Evolutionary conservation across 2,888 invertebrate genomes (phyloP).

Genomic region (Platycnemis pennipes): DNA sequence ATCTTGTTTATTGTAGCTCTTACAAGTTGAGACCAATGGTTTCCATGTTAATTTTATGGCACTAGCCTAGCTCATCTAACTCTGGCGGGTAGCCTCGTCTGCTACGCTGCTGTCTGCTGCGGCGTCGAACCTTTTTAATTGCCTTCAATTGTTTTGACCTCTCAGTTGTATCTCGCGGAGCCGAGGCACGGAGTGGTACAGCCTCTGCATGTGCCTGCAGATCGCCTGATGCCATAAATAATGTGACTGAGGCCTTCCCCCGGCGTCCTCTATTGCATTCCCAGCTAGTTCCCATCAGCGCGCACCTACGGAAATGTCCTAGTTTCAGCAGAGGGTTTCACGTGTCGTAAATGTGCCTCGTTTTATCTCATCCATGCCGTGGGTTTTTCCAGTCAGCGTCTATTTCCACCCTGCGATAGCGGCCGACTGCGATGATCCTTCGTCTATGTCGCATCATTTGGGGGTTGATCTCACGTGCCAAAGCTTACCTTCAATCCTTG

Average conservation of each 20-base stretch:
- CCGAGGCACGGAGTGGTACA: not conserved
- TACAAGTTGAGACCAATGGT: not conserved
- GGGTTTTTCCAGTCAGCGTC: no score
- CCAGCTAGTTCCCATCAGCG: not conserved
- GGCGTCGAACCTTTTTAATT: not conserved
- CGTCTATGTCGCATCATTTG: no score
- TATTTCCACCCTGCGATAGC: no score
- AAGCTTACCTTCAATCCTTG: no score
- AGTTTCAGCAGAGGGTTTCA: not conserved
- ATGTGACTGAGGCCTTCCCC: not conserved
- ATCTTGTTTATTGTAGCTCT: no score
- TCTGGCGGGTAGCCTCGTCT: not conserved
- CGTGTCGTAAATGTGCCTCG: not conserved
- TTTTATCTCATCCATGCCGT: no score
- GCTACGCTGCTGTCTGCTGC: not conserved
- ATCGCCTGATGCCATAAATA: not conserved
- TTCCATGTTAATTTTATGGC: not conserved
- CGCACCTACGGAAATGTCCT: not conserved
- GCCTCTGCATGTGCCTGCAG: not conserved
- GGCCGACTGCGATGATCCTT: no score
- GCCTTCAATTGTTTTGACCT: constrained; percentile 7
- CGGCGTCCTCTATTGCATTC: not conserved
- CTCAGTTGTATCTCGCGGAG: not conserved
- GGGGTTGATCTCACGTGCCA: no score
- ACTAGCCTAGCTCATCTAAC: not conserved